Conservation (phyloP, 2,797 vertebrate species). For the Brachyalestes nurse region DNA sequence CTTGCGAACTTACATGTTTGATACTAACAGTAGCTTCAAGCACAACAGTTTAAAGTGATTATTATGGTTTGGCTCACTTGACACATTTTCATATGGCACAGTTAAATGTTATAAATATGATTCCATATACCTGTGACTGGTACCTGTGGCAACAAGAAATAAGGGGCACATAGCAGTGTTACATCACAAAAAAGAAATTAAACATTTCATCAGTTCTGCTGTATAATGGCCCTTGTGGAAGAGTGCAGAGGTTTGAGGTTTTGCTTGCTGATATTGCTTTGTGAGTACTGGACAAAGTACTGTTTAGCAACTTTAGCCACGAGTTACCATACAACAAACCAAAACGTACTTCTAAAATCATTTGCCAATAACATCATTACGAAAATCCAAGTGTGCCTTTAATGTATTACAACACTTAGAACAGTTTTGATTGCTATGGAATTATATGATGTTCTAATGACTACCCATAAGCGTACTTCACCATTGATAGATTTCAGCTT, state of each 20-base stretch:
- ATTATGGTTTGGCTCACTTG: neutral
- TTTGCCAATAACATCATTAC: neutral
- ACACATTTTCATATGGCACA: neutral
- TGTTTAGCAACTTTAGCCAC: neutral
- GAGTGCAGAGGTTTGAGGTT: neutral
- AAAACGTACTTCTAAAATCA: neutral
- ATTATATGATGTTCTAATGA: neutral
- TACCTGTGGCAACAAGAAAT: neutral
- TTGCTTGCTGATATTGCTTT: constrained; percentile 6
- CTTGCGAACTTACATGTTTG: neutral
- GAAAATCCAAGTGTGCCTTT: neutral
- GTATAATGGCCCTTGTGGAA: neutral
- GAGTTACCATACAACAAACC: constrained; percentile 11
- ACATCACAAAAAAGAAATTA: neutral
- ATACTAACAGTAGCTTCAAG: too few species aligned
- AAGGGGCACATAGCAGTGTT: constrained; percentile 1
- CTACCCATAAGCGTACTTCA: neutral
- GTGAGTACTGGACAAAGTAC: neutral
- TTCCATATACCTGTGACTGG: neutral
- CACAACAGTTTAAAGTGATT: too few species aligned
- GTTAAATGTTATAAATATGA: neutral
- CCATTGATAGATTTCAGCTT: neutral
- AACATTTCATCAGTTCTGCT: neutral
- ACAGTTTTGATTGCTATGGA: neutral
- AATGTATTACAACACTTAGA: neutral